A percentile compares a stretch with the other conserved stretches of the same genome.
Evolutionary conservation across 1,140 invertebrate species (phyloP).

Genomic region (Ephestia elutella): DNA sequence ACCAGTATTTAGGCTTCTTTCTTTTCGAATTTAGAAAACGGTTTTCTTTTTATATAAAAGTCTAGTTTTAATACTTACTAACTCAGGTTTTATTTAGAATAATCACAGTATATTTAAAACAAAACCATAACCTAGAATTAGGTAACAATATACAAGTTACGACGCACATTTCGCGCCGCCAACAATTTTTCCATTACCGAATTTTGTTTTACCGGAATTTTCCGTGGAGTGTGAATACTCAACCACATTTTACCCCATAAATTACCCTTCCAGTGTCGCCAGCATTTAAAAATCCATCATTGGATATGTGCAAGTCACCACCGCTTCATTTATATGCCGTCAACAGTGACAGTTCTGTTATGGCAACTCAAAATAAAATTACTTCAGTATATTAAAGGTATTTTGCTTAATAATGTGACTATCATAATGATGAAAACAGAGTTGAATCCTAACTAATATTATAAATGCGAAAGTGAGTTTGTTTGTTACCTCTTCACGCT

Average conservation of each 20-base stretch:
- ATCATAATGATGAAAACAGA: not conserved
- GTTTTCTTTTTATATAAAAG: too few relatives aligned
- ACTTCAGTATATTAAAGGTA: constrained; percentile 34
- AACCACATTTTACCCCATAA: constrained; percentile 26
- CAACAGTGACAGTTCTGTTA: constrained; percentile 57
- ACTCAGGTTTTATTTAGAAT: too few relatives aligned
- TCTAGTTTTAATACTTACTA: too few relatives aligned
- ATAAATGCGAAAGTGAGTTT: too few relatives aligned
- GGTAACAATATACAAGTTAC: constrained; percentile 6
- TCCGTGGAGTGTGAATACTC: not conserved
- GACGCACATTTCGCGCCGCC: constrained; percentile 13
- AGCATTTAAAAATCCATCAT: constrained; percentile 69
- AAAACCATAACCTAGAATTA: not conserved
- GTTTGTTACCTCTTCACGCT: too few relatives aligned
- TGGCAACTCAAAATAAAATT: constrained; percentile 59
- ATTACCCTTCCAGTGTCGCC: constrained; percentile 52
- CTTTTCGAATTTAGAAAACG: too few relatives aligned
- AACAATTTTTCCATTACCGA: constrained; percentile 21
- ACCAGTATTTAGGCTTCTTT: too few relatives aligned
- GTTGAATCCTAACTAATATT: too few relatives aligned
- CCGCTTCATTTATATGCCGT: constrained; percentile 55
- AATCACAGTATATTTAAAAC: too few relatives aligned
- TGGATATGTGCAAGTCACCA: constrained; percentile 52
- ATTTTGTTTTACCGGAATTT: constrained; percentile 11
- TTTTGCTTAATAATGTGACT: not conserved